Evolutionary conservation across 2,888 invertebrate species (phyloP), one percentile per base, ranked within the genome.

Genomic region (Macrosoma leucophasiata): DNA sequence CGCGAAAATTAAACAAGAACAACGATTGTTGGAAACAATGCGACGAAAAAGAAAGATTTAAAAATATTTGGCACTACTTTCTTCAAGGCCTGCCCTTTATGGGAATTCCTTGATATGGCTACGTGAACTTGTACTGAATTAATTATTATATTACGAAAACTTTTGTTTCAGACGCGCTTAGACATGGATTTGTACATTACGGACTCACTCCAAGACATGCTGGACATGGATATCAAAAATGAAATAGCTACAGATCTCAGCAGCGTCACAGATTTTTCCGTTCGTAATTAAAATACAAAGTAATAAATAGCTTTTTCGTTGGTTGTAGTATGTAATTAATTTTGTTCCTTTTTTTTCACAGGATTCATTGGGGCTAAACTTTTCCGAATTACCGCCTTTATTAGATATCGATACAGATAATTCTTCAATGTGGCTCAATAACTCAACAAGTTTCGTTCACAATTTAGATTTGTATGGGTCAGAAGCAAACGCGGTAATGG

Each of bases 161-260:
- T 48, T 51, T 55, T 46, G 35, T 76, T 76, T 15, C 62, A 88
- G 88, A 84, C 81, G 65, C 78, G 85, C 61, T 82, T 84, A 50
- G 86, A 85, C 55, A 87, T 88, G 70, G 89, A 89, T 65, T 78
- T 88, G 43, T 89, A 88, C 55, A 88, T 88, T 62, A 88, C 88
- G 17, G 89, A 89, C 64, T 92, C 94, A 29, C 88, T 95, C 58
- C 94, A 95, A 70, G 95, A 96, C 62, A 94, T 95, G 91, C 87
- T 96, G 46, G 95, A 95, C 62, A 91, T 93, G 70, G 96, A 95
- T 64, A 94, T 96, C 43, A 93, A 94, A 64, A 89, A 90, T 48
- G 94, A 94, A 75, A 92, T 94, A 52, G 94, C 93, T 43, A 91
- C 90, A 33, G 89, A 92, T 36, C 88, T 93, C 27, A 91, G 91